Evolutionary conservation across 2,113 vertebrate genomes (phyloP).

Genomic region (Dipodomys merriami): DNA sequence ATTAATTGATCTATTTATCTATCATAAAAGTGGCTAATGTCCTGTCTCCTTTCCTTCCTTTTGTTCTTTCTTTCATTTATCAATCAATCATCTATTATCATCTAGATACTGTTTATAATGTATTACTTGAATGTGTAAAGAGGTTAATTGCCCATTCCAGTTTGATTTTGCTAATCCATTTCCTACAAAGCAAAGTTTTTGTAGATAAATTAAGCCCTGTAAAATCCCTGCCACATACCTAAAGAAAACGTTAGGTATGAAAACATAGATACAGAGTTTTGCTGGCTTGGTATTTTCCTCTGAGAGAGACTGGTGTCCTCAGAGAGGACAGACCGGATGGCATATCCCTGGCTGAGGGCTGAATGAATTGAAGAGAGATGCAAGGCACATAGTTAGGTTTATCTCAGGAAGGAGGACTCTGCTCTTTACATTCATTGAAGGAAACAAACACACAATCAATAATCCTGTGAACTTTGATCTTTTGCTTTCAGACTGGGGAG

Average conservation of each 20-base stretch:
- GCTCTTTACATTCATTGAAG: constrained; percentile 7
- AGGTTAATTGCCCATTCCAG: background rate
- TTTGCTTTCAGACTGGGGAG: constrained; percentile 24
- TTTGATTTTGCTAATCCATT: constrained; percentile 41
- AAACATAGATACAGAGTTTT: background rate
- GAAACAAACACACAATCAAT: constrained; percentile 43
- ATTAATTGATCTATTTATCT: background rate
- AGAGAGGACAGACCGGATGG: background rate
- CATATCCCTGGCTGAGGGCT: background rate
- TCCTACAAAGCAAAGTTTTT: background rate
- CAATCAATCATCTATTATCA: background rate
- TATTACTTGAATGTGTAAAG: background rate
- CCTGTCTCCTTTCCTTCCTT: background rate
- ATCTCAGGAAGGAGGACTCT: background rate
- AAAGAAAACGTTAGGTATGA: background rate
- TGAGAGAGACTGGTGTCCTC: background rate
- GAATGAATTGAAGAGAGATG: background rate
- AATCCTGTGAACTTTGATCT: constrained; percentile 64
- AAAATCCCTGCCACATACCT: background rate
- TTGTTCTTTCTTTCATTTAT: background rate
- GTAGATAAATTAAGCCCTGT: background rate
- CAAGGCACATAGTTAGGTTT: background rate
- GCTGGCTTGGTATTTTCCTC: background rate
- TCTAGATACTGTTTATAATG: background rate
- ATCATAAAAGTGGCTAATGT: background rate